Base-by-base conservation (phyloP, 2,113 vertebrate species). In the Apistogramma diplotaenia region DNA sequence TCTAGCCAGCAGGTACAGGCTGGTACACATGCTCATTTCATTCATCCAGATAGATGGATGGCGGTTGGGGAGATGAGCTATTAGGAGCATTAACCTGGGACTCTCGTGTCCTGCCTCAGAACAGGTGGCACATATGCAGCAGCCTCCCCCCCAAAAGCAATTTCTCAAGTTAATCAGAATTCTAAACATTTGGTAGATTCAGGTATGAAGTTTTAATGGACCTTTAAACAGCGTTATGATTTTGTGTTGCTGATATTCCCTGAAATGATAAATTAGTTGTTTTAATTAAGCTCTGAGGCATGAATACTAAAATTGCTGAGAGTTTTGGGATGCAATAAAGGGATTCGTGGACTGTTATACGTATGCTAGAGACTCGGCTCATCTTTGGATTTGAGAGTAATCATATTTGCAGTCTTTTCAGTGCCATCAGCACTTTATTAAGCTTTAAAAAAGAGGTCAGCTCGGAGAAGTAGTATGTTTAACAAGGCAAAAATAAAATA, bases 71-170 rank as follows among this genome's bases (percentile, higher is more conserved):
- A 78, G 87, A 40, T 0, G 3, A 71, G 77, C 79, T 83, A 83
- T 91, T 92, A 86, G 71, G 60, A 83, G 75, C 79, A 77, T 92
- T 90, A 91, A 89, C 80, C 81, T 65, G 40, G 79, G 83, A 85
- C 70, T 76, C 67, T 21, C 11, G 78, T 75, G 80, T 85, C 73
- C 74, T 88, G 70, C 76, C 67, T 79, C 78, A 77, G 79, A 91
- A 86, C 91, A 89, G 87, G 84, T 88, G 82, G 81, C 77, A 87
- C 83, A 82, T 85, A 84, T 84, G 80, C 75, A 58, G 76, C 78
- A 74, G 84, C 82, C 37, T 76, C 70, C 75, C n/a, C 83, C 81
- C 86, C 79, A 46, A 58, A 78, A 75, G 81, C 59, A 89, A 78
- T 81, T 75, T 78, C 33, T 56, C 29, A 78, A 65, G 89, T 55